Base-by-base conservation (phyloP, 2,888 invertebrate genomes). In the Leptogaster cylindrica region DNA sequence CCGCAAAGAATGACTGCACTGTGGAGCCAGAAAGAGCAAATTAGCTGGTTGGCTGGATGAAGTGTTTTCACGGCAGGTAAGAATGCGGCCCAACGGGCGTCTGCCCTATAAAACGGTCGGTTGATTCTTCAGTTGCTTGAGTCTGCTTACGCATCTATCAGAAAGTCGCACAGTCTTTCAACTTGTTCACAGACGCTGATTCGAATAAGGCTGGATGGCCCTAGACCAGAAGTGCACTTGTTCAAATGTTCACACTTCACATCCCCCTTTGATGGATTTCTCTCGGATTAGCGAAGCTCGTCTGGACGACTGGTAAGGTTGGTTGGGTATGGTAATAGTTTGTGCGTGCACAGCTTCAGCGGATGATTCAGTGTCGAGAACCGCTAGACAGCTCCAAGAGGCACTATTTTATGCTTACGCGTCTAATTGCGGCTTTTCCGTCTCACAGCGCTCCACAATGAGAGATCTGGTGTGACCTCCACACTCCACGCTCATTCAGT, bases 351-450 rank as follows among this genome's bases (percentile, higher is more conserved):
- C 16, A 14, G 2, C 16, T 41, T 16, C 1, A 41, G 18, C 14
- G 41, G 41, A 41, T 41, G 20, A 16, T 41, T 18, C 41, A 12
- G 6, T 3, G 41, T 16, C 18, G 6, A 41, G 14, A 41, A 41
- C 16, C 14, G 10, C 41, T 41, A 7, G 3, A n/a, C 4, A 39
- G 41, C 41, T 7, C 41, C 18, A 41, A 41, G 14, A 41, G 18
- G 7, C 10, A 41, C 14, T 41, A 41, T n/a, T 41, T 41, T 41
- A 41, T 41, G 41, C 41, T 18, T 41, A 41, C 18, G 41, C 41
- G 41, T 41, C 18, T 41, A 41, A 41, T 41, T 41, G 18, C 14
- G 12, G 16, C 41, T 14, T 41, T 41, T 41, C 41, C 41, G 16
- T 14, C 14, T 41, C 41, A 18, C 3, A 4, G 41, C 14, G 41